Base-by-base conservation (phyloP, 2,888 invertebrate genomes). In the Ornithoptera alexandrae region DNA sequence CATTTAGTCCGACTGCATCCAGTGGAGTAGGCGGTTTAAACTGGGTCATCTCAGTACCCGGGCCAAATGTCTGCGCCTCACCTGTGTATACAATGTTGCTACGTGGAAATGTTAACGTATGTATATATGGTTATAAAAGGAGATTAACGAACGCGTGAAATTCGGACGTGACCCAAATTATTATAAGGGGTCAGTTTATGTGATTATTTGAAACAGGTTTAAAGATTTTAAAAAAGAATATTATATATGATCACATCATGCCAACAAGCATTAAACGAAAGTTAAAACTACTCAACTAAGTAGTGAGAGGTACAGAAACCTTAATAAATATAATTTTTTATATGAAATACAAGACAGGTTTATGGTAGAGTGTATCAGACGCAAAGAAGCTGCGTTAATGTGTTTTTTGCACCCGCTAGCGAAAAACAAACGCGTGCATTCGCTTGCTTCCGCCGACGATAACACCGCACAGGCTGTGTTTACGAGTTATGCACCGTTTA, bases 11-110 rank as follows among this genome's bases (percentile, higher is more conserved):
- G 56, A 58, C 39, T 65, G 58, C 57, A 58, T 65, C 42, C 53
- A 68, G 68, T 62, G 66, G 59, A 67, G 64, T 46, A 65, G 68
- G 72, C 72, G 71, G 72, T 56, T 67, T 71, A 73, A 70, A 71
- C 68, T 73, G 72, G 68, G 68, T 65, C 65, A 65, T 36, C 57
- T 57, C 30, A 57, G 57, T 22, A 65, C 22, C 42, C 57, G 50
- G 53, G 53, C 62, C 62, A 53, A 65, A 58, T 42, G 65, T 65
- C 39, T 58, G 42, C 50, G 57, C 65, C 39, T 30, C 65, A 65
- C 65, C 65, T 65, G 65, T 65, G 65, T 65, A 64, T 58, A 58
- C 57, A 24, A 1, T 39, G 42, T 4, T 24, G 30, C 50, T 53
- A 24, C 53, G 63, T 50, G 53, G 56, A n/a, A n/a, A n/a, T 46